Evolutionary conservation across 1,140 invertebrate species (phyloP), one percentile per base, ranked within the genome.

Genomic region (Dufourea novaeangliae): DNA sequence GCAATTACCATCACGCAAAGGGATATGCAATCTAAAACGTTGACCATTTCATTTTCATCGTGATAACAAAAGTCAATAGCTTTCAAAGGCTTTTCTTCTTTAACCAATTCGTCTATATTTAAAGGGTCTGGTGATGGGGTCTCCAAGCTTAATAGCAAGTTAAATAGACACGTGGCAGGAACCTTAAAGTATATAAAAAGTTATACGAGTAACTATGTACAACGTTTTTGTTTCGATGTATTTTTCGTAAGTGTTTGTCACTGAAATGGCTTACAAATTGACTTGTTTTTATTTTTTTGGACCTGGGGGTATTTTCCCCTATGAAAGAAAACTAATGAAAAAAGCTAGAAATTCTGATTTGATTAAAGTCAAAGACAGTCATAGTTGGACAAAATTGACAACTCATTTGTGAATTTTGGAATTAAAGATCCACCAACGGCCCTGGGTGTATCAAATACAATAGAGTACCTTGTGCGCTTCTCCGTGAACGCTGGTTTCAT

Each of bases 1-100:
- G 98, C 98, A 20, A 99, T 97, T 0, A 99, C 98, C 94, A 99
- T 99, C 0, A 99, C 98, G 89, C 97, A 99, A 27, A 98, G 94
- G 7, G 97, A 98, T 84, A 99, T 98, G 83, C 97, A 98, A 90
- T 99, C 98, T 37, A 99, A 91, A 2, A 99, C 96, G 11, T 96
- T 97, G 27, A 99, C 97, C 93, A 98, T 97, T 92, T 99, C 98
- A 57, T 97, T 96, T 88, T 99, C 98, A 87, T 98, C 98, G 79
- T 98, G 96, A 91, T 99, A 99, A 91, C 98, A 99, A 91, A 99
- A 98, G 91, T 99, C 98, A 76, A 99, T 96, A 1, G 99, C 98
- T 92, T 97, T 97, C 2, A 99, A 93, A 0, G 99, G 99, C 91
- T 99, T 99, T 32, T 98, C 97, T 89, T 98, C 97, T 88, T 98